Evolutionary conservation across 2,888 invertebrate species (phyloP).

Genomic region (Odontothrips loti): DNA sequence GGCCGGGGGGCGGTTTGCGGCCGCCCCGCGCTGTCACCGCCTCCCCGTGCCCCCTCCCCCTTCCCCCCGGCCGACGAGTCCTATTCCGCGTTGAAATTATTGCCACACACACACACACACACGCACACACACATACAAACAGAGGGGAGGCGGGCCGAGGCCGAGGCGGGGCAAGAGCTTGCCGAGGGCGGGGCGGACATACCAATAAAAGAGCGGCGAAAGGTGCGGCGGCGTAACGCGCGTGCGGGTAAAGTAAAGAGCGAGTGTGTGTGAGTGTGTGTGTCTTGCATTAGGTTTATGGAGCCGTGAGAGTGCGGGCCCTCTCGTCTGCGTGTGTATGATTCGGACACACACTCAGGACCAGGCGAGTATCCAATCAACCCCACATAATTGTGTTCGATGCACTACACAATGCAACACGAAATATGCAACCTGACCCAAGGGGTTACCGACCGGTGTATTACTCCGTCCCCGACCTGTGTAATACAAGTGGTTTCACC

Average conservation of each 20-base stretch:
- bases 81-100: conserved; percentile 16
- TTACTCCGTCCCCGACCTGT: too few species aligned
- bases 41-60: neutral
- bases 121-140: neutral
- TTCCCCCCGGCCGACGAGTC: neutral
- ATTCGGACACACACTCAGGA: too few species aligned
- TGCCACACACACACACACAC: neutral
- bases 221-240: neutral
- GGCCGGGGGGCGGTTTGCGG: neutral
- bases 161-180: neutral
- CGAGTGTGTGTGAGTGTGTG: too few species aligned
- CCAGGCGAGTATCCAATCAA: too few species aligned
- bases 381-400: too few species aligned
- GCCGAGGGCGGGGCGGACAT: neutral
- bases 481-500: too few species aligned
- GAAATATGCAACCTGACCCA: too few species aligned
- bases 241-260: neutral
- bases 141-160: neutral
- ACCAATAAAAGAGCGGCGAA: neutral
- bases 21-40: neutral
- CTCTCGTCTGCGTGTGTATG: too few species aligned
- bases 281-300: conserved; percentile 4
- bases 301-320: too few species aligned
- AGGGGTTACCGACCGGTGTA: too few species aligned
- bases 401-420: too few species aligned